Percentiles rank a stretch among this genome's conserved stretches.
phyloP scores from a whole-genome alignment of 2,797 vertebrate genomes.

The Leucoraja ocellata region DNA sequence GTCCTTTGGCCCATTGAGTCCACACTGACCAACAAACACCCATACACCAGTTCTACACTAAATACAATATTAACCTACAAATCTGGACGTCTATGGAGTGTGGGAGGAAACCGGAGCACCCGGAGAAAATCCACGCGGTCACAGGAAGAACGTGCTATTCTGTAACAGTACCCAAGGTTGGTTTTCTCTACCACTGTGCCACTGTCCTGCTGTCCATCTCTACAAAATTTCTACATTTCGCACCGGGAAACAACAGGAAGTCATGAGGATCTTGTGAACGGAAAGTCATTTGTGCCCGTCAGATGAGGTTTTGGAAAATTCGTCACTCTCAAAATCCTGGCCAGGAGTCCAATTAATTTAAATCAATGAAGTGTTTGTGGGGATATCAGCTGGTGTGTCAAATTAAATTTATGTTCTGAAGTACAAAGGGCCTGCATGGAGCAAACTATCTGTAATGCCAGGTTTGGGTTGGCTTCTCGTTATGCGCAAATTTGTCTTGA shows the following conservation, averaged over 20 bases:
- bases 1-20: no score
- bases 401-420: not conserved
- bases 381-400: not conserved
- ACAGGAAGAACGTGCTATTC: no score
- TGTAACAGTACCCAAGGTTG: no score
- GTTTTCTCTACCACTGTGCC: no score
- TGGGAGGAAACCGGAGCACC: no score
- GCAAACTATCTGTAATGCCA: not conserved
- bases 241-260: not conserved
- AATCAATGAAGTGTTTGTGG: not conserved
- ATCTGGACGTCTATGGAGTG: no score
- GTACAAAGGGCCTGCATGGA: not conserved
- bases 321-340: not conserved
- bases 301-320: not conserved
- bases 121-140: no score
- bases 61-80: no score
- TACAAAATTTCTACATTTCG: not conserved
- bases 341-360: not conserved
- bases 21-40: no score
- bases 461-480: not conserved
- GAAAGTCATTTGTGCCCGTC: not conserved
- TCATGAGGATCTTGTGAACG: not conserved
- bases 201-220: no score
- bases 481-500: not conserved
- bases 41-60: no score